A percentile compares a stretch with the other conserved stretches of the same genome.
Evolutionary conservation across 64 coral and sea anemone species (phyloP).

Genomic region (Acropora tenuis): DNA sequence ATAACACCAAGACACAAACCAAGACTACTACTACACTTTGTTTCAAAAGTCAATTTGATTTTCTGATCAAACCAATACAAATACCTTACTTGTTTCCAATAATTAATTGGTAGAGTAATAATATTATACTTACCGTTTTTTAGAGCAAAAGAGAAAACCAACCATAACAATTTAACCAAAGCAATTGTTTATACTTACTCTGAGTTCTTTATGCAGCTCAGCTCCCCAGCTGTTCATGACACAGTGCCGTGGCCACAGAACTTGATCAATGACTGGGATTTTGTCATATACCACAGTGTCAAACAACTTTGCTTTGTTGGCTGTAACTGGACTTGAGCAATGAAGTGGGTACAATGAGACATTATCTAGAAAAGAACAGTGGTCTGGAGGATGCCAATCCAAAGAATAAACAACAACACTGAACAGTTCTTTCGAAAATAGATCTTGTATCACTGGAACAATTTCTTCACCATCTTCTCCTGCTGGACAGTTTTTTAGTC

Average conservation of each 20-base stretch:
- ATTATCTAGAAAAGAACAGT: slow-evolving; percentile 90
- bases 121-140: too few species aligned
- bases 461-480: slow-evolving; percentile 78
- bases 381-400: slow-evolving; percentile 90
- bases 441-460: slow-evolving; percentile 67
- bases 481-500: slow-evolving; percentile 72
- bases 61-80: too few species aligned
- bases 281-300: slow-evolving; percentile 81
- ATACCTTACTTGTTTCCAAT: too few species aligned
- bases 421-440: slow-evolving; percentile 66
- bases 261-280: slow-evolving; percentile 58
- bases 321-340: slow-evolving; percentile 54
- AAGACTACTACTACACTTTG: too few species aligned
- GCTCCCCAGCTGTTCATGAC: slow-evolving; percentile 81
- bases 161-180: too few species aligned
- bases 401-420: slow-evolving; percentile 73
- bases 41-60: too few species aligned
- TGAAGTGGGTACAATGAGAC: slow-evolving; percentile 79
- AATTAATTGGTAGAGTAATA: too few species aligned
- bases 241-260: slow-evolving; percentile 92
- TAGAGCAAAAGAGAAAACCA: too few species aligned
- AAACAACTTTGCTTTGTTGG: slow-evolving; percentile 71
- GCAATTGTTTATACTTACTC: slow-evolving; percentile 18
- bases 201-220: slow-evolving; percentile 84
- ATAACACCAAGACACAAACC: too few species aligned